phyloP scores from a whole-genome alignment of 2,888 invertebrate species.

The Tetragonula carbonaria region DNA sequence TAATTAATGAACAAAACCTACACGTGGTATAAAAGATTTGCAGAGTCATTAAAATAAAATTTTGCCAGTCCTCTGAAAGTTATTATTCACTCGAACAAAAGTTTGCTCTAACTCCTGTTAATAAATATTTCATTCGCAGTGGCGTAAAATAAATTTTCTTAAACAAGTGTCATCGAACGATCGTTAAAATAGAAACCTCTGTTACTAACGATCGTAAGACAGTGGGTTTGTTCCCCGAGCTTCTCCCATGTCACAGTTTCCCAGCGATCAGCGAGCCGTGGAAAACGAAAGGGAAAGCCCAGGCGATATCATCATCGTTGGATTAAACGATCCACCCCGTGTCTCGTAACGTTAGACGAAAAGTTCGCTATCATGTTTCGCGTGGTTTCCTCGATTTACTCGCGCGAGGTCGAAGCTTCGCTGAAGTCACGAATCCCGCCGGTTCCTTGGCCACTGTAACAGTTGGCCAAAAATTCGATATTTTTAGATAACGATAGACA shows the following conservation, averaged over 20 bases:
- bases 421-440: slow-evolving; percentile 2
- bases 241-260: slow-evolving; percentile 26
- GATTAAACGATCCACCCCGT: slow-evolving; percentile 61
- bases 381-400: slow-evolving; percentile 65
- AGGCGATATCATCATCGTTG: slow-evolving; percentile 43
- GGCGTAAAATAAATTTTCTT: too few relatives aligned
- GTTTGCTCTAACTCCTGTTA: too few relatives aligned
- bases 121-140: too few relatives aligned
- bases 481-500: background rate
- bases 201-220: background rate
- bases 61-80: too few relatives aligned
- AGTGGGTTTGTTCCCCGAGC: background rate
- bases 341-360: slow-evolving; percentile 63
- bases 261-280: slow-evolving; percentile 20
- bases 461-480: background rate
- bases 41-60: too few relatives aligned
- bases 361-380: slow-evolving; percentile 72
- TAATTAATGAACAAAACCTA: too few relatives aligned
- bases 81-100: too few relatives aligned
- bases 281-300: slow-evolving; percentile 55
- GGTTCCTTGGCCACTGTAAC: background rate
- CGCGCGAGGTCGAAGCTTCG: slow-evolving; percentile 29
- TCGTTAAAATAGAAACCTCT: background rate
- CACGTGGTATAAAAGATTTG: too few relatives aligned
- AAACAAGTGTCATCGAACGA: background rate